phyloP scores from a whole-genome alignment of 2,113 vertebrate species.

The Chlamydotis undulata region DNA sequence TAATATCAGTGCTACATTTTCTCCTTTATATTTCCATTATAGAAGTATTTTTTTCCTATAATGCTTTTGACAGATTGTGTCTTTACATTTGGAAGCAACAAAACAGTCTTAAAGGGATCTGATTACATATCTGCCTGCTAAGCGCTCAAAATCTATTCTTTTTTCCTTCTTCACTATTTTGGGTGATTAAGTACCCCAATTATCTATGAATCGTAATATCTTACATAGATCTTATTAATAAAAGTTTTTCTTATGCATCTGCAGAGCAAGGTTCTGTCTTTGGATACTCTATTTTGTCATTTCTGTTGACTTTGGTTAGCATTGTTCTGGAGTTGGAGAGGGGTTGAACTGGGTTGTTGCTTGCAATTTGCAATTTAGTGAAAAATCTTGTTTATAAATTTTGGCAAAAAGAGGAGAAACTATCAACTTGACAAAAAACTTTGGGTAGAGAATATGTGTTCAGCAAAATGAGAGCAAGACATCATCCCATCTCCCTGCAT shows the following conservation, averaged over 20 bases:
- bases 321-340: background rate
- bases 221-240: background rate
- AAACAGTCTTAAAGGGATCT: background rate
- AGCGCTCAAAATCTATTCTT: background rate
- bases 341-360: background rate
- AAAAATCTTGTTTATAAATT: background rate
- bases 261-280: background rate
- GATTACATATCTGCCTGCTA: background rate
- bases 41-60: background rate
- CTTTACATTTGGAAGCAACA: background rate
- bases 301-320: background rate
- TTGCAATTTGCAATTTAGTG: background rate
- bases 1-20: background rate
- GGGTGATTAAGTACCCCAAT: background rate
- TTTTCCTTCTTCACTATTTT: background rate
- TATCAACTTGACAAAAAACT: constrained; percentile 19
- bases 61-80: background rate
- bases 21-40: background rate
- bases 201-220: background rate
- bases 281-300: background rate
- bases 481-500: background rate
- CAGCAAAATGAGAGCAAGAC: constrained; percentile 43
- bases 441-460: background rate
- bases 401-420: background rate
- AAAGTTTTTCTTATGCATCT: background rate